Evolutionary conservation across 2,797 vertebrate species (phyloP).

Genomic region (Ficedula albicollis): DNA sequence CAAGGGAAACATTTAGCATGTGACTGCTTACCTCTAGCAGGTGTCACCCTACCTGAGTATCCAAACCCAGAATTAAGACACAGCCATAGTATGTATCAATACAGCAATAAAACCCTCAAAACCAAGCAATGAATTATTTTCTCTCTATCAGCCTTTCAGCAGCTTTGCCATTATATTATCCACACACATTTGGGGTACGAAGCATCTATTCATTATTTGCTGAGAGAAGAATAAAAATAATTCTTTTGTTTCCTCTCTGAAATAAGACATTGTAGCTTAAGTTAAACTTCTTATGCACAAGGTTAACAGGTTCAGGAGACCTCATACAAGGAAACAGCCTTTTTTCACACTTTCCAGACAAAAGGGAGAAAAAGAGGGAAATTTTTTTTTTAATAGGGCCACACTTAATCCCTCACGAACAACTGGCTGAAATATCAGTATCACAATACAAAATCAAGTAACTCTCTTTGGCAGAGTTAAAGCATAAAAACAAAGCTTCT

Average conservation of each 20-base stretch:
- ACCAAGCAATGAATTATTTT: background rate
- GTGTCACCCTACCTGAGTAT: background rate
- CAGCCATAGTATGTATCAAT: background rate
- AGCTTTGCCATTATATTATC: background rate
- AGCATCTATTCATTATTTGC: background rate
- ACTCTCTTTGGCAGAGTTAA: background rate
- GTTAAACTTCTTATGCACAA: background rate
- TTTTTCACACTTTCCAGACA: background rate
- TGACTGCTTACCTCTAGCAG: background rate
- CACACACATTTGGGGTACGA: fast-evolving
- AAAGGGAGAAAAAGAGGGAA: fast-evolving
- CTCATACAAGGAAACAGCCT: background rate
- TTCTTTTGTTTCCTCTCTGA: background rate
- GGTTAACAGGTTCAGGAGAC: background rate
- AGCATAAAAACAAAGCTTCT: background rate
- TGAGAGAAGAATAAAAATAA: background rate
- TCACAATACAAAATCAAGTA: background rate
- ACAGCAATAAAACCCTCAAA: background rate
- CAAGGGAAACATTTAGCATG: background rate
- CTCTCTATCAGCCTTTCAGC: background rate
- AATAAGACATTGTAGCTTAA: background rate
- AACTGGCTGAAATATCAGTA: background rate
- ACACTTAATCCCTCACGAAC: background rate
- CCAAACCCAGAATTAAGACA: background rate
- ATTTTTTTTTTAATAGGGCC: background rate